Percentiles rank a stretch among this genome's conserved stretches.
phyloP scores from a whole-genome alignment of 1,140 invertebrate genomes.

The Probaryconus sp. region DNA sequence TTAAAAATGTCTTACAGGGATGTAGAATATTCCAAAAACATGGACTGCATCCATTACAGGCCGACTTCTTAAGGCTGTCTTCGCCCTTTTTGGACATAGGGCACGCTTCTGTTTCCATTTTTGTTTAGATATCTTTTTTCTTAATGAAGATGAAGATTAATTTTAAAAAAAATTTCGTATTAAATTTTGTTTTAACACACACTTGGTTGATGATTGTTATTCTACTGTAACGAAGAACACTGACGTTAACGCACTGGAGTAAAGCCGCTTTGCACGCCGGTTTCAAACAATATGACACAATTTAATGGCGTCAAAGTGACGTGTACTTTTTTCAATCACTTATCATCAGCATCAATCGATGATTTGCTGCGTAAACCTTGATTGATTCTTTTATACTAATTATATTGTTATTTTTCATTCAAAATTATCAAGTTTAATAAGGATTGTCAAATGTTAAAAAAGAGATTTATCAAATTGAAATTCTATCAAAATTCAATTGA shows the following conservation, averaged over 20 bases:
- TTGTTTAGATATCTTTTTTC: no score
- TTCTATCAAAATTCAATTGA: no score
- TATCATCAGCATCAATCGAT: constrained; percentile 16
- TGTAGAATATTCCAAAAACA: constrained; percentile 75
- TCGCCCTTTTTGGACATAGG: constrained; percentile 35
- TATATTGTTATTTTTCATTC: no score
- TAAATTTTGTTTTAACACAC: no score
- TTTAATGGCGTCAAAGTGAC: constrained; percentile 19
- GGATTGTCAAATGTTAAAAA: no score
- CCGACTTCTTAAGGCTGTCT: constrained; percentile 35
- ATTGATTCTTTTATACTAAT: no score
- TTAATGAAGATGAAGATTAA: no score
- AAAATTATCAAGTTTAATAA: no score
- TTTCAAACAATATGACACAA: neutral
- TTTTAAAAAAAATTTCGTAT: no score
- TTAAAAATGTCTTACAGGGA: constrained; percentile 68
- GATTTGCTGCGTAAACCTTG: no score
- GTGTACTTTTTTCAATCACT: constrained; percentile 22
- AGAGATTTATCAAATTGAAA: no score
- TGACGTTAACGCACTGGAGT: constrained; percentile 18
- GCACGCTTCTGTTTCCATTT: constrained; percentile 38
- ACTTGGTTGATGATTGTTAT: no score
- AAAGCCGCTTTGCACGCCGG: neutral
- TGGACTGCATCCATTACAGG: constrained; percentile 66
- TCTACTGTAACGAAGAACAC: constrained; percentile 34